A percentile compares a stretch with the other conserved stretches of the same genome.
phyloP scores from a whole-genome alignment of 2,888 invertebrate species.

The Epistrophe eligans region DNA sequence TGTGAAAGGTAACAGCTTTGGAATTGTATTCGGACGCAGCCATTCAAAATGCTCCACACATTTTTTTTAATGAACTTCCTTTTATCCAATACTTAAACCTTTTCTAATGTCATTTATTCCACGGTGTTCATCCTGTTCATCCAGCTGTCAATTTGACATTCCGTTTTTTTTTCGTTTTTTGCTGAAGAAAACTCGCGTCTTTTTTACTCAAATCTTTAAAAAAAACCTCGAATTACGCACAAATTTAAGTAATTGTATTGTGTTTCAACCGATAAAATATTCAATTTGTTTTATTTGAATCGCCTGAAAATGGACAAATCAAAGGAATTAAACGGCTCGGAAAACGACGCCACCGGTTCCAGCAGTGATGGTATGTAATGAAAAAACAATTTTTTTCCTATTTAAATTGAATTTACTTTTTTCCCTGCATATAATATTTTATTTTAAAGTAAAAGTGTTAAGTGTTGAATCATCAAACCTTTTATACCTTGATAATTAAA shows the following conservation, averaged over 20 bases:
- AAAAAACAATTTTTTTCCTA: not conserved
- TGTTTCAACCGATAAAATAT: not conserved
- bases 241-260: not conserved
- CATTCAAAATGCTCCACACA: too few relatives aligned
- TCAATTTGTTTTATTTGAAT: not conserved
- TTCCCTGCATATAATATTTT: conserved; percentile 11
- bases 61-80: too few relatives aligned
- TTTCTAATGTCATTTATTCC: not conserved
- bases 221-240: not conserved
- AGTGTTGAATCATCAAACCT: conserved; percentile 8
- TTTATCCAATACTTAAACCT: not conserved
- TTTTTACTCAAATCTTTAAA: not conserved
- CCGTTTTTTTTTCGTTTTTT: not conserved
- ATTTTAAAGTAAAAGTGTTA: conserved; percentile 22
- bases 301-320: conserved; percentile 41
- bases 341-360: conserved; percentile 1
- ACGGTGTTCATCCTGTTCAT: not conserved
- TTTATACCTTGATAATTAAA: conserved; percentile 5
- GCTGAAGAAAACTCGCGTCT: not conserved
- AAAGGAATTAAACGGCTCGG: conserved; percentile 12
- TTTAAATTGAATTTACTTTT: conserved; percentile 3
- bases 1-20: too few relatives aligned
- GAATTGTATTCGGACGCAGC: too few relatives aligned
- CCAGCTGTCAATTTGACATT: not conserved
- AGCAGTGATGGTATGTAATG: conserved; percentile 59